Conservation (phyloP, 2,888 invertebrate genomes). For the Camponotus fellah region DNA sequence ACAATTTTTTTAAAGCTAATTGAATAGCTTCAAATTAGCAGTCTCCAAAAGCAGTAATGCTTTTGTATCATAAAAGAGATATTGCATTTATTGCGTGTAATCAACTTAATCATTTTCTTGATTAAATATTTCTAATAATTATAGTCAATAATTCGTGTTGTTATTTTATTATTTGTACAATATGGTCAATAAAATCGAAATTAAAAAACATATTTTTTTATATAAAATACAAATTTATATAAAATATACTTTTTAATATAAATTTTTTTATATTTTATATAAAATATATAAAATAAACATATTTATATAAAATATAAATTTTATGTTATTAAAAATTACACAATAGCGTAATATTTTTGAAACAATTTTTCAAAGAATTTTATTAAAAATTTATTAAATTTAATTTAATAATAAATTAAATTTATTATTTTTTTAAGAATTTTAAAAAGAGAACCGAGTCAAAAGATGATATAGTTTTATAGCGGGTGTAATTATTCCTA, state of each 20-base stretch:
- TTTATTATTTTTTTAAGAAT: neutral
- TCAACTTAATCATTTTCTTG: neutral
- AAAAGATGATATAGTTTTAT: neutral
- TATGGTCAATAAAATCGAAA: neutral
- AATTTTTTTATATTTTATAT: too few relatives aligned
- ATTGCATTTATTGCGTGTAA: neutral
- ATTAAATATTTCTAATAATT: neutral
- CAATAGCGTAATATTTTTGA: neutral
- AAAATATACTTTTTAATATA: too few relatives aligned
- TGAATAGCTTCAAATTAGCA: constrained; percentile 1
- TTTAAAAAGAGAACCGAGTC: constrained; percentile 7
- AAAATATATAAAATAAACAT: too few relatives aligned
- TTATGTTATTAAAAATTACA: too few relatives aligned
- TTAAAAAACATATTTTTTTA: too few relatives aligned
- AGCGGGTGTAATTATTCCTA: constrained; percentile 52
- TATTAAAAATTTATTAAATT: too few relatives aligned
- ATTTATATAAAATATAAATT: too few relatives aligned
- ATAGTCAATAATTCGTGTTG: neutral
- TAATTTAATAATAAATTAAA: too few relatives aligned
- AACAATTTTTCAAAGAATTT: neutral
- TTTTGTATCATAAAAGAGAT: neutral
- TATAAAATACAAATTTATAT: constrained; percentile 10
- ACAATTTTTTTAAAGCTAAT: neutral
- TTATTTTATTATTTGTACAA: neutral
- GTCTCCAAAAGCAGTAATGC: neutral